These are phyloP conservation scores for Asobara japonica DNA, from an alignment of 1,140 invertebrate species.

Conservation along the genomic window DNA sequence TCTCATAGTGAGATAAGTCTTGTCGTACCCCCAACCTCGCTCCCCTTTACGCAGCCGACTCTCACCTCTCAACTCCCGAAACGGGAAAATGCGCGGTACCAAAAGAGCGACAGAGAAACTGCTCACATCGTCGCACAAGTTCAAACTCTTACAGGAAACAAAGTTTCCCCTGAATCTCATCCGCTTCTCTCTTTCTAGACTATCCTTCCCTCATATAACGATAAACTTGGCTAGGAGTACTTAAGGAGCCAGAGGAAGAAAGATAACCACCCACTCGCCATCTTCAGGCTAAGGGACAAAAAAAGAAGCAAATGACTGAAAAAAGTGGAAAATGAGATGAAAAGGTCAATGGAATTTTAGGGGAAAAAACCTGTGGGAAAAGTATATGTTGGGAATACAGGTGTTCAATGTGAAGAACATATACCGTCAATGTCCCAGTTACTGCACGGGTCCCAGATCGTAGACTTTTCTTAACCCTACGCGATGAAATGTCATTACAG, in stretches of 20 bases:
- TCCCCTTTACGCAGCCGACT: neutral
- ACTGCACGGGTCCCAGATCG: too few relatives aligned
- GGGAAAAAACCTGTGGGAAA: neutral
- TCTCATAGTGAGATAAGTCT: neutral
- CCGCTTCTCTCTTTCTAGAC: neutral
- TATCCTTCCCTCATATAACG: neutral
- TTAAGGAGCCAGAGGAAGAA: neutral
- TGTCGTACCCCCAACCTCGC: neutral
- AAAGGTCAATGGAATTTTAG: neutral
- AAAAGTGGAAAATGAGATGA: neutral
- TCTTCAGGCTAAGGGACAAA: neutral
- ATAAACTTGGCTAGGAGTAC: neutral
- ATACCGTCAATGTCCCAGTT: too few relatives aligned
- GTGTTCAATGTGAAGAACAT: too few relatives aligned
- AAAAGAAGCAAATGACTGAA: neutral
- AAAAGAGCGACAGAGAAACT: neutral
- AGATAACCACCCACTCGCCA: neutral
- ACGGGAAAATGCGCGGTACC: neutral
- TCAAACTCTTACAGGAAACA: neutral
- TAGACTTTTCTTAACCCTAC: too few relatives aligned
- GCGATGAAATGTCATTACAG: too few relatives aligned
- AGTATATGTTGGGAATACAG: too few relatives aligned
- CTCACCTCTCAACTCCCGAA: neutral
- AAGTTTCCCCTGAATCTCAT: constrained; percentile 3
- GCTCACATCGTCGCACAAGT: neutral